A percentile compares a stretch with the other conserved stretches of the same genome.
Conservation (phyloP, 2,113 vertebrate genomes). For the Sylvietta virens region DNA sequence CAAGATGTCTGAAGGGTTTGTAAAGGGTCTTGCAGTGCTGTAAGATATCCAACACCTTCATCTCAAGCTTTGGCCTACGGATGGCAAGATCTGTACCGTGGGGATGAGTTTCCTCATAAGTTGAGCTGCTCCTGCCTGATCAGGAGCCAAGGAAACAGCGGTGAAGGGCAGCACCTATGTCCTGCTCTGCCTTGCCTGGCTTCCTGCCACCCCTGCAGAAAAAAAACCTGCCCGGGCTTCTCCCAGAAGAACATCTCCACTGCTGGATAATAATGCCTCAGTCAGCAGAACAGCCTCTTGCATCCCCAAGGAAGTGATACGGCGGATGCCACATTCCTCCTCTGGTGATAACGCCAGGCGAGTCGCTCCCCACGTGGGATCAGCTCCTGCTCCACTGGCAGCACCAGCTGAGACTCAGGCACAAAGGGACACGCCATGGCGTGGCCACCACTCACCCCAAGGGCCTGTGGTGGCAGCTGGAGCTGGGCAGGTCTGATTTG, state of each 20-base stretch:
- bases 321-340: neutral
- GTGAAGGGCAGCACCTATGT: neutral
- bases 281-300: neutral
- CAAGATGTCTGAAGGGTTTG: neutral
- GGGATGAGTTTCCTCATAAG: neutral
- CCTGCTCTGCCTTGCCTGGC: neutral
- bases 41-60: neutral
- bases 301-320: neutral
- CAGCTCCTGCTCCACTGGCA: neutral
- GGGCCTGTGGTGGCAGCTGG: neutral
- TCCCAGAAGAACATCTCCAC: neutral
- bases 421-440: rapidly evolving
- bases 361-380: rapidly evolving
- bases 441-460: neutral
- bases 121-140: neutral
- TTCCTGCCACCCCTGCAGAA: neutral
- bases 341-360: rapidly evolving
- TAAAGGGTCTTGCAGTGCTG: neutral
- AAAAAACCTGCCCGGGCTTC: neutral
- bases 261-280: neutral
- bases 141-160: neutral
- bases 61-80: neutral
- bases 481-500: neutral
- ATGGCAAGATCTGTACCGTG: neutral
- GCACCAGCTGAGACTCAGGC: neutral